phyloP scores from a whole-genome alignment of 1,140 invertebrate species.

The Galleria mellonella region DNA sequence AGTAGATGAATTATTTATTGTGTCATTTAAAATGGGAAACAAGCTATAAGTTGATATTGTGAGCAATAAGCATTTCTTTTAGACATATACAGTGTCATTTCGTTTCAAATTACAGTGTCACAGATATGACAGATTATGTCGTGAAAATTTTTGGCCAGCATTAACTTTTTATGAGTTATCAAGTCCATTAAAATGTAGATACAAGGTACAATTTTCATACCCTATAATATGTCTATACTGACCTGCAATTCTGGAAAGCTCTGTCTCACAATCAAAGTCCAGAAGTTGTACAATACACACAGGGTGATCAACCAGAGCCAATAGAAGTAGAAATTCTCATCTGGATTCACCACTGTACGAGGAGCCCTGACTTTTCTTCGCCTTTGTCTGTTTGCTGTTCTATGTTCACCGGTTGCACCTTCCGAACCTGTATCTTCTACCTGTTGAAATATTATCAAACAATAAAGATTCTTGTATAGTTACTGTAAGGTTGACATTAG shows the following conservation, averaged over 20 bases:
- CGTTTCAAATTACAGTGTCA: no score
- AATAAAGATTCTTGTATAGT: background rate
- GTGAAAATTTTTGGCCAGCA: no score
- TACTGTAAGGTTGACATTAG: background rate
- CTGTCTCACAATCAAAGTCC: constrained; percentile 95
- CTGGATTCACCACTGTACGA: constrained; percentile 94
- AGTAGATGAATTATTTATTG: no score
- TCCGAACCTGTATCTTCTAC: constrained; percentile 82
- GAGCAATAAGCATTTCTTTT: no score
- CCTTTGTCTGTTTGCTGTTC: constrained; percentile 74
- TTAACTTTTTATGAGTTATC: no score
- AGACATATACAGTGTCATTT: no score
- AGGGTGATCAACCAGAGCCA: constrained; percentile 93
- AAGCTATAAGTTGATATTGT: no score
- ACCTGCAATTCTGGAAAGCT: constrained; percentile 93
- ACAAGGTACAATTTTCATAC: no score
- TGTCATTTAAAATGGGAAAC: no score
- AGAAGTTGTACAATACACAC: constrained; percentile 95
- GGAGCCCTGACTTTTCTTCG: constrained; percentile 81
- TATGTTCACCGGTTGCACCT: constrained; percentile 76
- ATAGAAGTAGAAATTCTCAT: constrained; percentile 96
- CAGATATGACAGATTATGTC: no score
- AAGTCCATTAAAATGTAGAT: no score
- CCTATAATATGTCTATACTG: constrained; percentile 17
- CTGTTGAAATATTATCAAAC: constrained; percentile 15